Percentiles rank a stretch among this genome's conserved stretches.
These are phyloP conservation scores for Seriola aureovittata DNA, from an alignment of 2,113 vertebrate species.

Conservation along the genomic window DNA sequence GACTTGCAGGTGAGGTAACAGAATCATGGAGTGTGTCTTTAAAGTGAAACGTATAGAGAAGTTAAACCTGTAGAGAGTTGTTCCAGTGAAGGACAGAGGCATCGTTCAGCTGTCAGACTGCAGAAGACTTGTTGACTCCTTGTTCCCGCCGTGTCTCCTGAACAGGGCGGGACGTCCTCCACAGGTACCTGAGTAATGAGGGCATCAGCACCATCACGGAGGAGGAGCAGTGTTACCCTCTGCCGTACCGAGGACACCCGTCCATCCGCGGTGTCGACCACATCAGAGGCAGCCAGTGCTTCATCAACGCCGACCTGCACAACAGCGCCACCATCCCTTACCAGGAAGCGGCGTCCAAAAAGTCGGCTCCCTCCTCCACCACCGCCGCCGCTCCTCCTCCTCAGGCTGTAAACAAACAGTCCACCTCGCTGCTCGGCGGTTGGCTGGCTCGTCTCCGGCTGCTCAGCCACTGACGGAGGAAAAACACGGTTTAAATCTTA, in stretches of 20 bases:
- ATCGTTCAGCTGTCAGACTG: no score
- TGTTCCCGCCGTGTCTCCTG: background rate
- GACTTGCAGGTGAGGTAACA: no score
- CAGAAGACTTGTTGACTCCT: no score
- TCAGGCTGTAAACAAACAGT: constrained; percentile 46
- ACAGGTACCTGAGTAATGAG: constrained; percentile 94
- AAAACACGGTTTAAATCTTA: no score
- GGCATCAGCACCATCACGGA: constrained; percentile 91
- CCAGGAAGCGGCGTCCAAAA: constrained; percentile 88
- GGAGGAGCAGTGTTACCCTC: constrained; percentile 83
- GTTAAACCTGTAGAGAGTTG: no score
- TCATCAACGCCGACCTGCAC: constrained; percentile 89
- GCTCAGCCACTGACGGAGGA: constrained; percentile 89
- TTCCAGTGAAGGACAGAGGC: no score
- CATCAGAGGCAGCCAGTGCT: constrained; percentile 91
- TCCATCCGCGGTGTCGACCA: constrained; percentile 91
- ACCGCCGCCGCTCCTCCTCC: constrained; percentile 65
- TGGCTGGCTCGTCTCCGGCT: constrained; percentile 92
- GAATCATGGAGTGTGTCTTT: no score
- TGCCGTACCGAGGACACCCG: constrained; percentile 83
- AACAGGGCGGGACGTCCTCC: constrained; percentile 88
- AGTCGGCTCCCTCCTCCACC: constrained; percentile 59
- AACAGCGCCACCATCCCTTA: constrained; percentile 92
- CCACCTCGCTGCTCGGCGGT: constrained; percentile 86
- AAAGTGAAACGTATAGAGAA: no score